These are phyloP conservation scores for Leptopilina clavipes DNA, from an alignment of 1,140 invertebrate genomes.

Conservation along the genomic window DNA sequence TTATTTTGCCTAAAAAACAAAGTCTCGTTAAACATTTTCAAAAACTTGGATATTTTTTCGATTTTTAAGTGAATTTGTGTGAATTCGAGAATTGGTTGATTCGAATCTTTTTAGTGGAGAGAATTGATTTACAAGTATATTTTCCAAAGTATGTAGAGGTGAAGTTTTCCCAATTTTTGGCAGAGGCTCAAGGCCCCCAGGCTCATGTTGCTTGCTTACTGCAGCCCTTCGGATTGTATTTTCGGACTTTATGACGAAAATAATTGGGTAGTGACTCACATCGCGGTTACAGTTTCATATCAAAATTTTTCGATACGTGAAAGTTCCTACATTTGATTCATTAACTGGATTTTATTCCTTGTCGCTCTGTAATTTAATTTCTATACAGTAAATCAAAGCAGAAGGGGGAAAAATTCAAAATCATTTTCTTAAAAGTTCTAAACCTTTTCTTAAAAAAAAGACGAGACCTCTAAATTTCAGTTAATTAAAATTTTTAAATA, in stretches of 20 bases:
- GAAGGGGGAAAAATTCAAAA: no score
- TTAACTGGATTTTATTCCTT: neutral
- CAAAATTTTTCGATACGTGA: slow-evolving; percentile 29
- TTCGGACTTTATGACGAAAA: slow-evolving; percentile 72
- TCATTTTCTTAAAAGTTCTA: no score
- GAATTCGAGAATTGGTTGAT: neutral
- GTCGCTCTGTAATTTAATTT: neutral
- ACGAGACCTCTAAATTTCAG: no score
- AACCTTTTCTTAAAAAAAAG: no score
- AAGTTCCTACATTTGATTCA: neutral
- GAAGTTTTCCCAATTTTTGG: slow-evolving; percentile 72
- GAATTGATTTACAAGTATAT: slow-evolving; percentile 57
- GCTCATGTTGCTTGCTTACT: slow-evolving; percentile 40
- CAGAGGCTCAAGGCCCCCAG: slow-evolving; percentile 66
- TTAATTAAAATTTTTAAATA: no score
- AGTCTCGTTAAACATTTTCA: no score
- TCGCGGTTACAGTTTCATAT: slow-evolving; percentile 39
- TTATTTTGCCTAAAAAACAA: no score
- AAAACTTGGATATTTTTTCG: no score
- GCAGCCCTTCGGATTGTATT: slow-evolving; percentile 67
- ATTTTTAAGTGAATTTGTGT: no score
- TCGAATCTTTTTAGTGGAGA: neutral
- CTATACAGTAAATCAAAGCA: no score
- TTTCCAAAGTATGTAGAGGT: slow-evolving; percentile 60
- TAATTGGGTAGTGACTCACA: slow-evolving; percentile 69